Evolutionary conservation across 2,113 vertebrate species (phyloP), one percentile per base, ranked within the genome.

Genomic region (Rutilus rutilus): DNA sequence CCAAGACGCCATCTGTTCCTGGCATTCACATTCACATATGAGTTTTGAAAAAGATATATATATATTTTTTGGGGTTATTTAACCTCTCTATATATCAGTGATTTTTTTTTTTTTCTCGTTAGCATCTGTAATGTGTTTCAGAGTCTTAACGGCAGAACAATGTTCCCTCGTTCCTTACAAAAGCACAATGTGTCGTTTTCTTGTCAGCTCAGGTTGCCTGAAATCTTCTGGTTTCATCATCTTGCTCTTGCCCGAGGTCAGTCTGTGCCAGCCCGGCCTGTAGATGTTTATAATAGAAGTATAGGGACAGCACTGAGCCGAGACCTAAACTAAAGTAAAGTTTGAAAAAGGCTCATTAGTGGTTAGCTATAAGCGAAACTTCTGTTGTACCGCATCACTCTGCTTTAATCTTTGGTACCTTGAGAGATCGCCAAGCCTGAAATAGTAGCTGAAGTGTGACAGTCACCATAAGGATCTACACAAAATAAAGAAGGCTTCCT

Each of bases 221-320:
- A 75, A 85, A 71, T 78, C 78, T 71, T 27, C 47, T 71, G 36
- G 60, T 85, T 88, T 75, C 87, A 82, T 88, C 78, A 88, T 30
- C 36, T 45, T 82, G 71, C 50, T 83, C 52, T 77, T 64, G 36
- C 78, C 60, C 5, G 33, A 82, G 60, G 78, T 39, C 84, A 7
- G 36, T 69, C 78, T 84, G 45, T 79, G 21, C 21, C 23, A 42
- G 54, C 54, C 33, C 5, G 21, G 12, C 6, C 33, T 42, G 33
- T 79, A 76, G 54, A 60, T 78, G 36, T 79, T 79, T 60, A 25
- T 60, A 79, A 42, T 8, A 57, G 47, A 83, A 71, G 54, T 39
- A 10, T 0, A n/a, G 33, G 12, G 67, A 82, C 27, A 19, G 78
- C 39, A 69, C 33, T 52, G 65, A 87, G 83, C 54, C 19, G 27